Conservation (phyloP, 2,113 vertebrate genomes). For the Trichechus manatus region DNA sequence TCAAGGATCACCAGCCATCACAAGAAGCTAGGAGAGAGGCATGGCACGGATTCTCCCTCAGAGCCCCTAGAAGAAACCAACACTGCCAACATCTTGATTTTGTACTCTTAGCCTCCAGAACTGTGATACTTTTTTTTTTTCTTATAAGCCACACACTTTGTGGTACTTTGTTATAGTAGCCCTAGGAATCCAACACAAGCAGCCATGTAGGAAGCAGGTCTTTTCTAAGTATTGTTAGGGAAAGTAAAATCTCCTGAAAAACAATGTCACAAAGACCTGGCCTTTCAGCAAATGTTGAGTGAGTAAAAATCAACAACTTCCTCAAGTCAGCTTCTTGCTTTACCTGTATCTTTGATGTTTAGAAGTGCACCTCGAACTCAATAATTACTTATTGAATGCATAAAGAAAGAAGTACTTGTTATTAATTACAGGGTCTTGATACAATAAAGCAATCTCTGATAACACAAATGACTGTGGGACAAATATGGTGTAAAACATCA, state of each 20-base stretch:
- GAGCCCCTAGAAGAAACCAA: too few relatives aligned
- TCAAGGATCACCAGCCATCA: too few relatives aligned
- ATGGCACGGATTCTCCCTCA: too few relatives aligned
- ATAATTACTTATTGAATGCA: not conserved
- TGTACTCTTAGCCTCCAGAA: too few relatives aligned
- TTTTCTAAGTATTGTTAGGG: not conserved
- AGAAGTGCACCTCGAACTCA: not conserved
- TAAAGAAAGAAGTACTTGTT: not conserved
- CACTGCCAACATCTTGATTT: too few relatives aligned
- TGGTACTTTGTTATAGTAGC: too few relatives aligned
- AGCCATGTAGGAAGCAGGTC: not conserved
- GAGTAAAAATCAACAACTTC: not conserved
- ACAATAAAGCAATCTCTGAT: not conserved
- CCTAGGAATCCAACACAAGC: not conserved
- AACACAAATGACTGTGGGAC: not conserved
- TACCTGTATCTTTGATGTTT: not conserved
- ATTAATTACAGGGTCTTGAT: not conserved
- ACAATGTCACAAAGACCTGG: not conserved
- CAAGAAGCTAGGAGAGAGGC: too few relatives aligned
- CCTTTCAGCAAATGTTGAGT: not conserved
- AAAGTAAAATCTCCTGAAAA: constrained; percentile 18
- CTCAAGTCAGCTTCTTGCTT: not conserved
- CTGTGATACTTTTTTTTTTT: too few relatives aligned
- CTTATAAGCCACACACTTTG: too few relatives aligned
- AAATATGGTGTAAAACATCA: not conserved